Evolutionary conservation across 2,888 invertebrate species (phyloP), one percentile per base, ranked within the genome.

Genomic region (Micoletzkya japonica): DNA sequence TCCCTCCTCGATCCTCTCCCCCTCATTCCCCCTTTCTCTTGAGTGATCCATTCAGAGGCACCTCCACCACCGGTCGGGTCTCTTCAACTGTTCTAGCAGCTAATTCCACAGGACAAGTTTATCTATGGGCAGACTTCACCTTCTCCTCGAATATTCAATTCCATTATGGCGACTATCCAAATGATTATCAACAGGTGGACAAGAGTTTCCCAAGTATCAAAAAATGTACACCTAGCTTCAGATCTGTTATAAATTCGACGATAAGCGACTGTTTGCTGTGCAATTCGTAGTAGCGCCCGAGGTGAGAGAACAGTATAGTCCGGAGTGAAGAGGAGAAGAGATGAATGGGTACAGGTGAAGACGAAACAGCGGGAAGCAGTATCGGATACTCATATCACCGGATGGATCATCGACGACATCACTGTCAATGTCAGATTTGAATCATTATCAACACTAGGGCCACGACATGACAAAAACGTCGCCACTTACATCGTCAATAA

Each of bases 191-290:
- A 60, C 74, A 75, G 52, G 79, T 77, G 44, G 56, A 24, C 39
- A 60, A 44, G 28, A 44, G n/a, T 10, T 37, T 14, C 30, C 39
- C 28, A 39, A 39, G 1, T 28, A 17, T 39, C 14, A 59, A 59
- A 39, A 26, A 20, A 36, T 28, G 28, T 6, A 6, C 14, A 26
- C 39, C 37, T 44, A 7, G 17, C 49, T 73, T 10, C 66, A 79
- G 74, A 81, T 86, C 54, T 86, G 85, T 77, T 84, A 82, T 75
- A 81, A 84, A 71, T 79, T 85, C 68, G 85, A 85, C 72, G 85
- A 85, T 73, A 85, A 85, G 64, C 76, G 85, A 4, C 82, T 84
- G 73, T 78, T 84, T 60, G 76, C 81, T 14, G 85, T 85, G 3
- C 80, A 82, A 14, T 84, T 84, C 74, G 71, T 76, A 6, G 84